A percentile compares a stretch with the other conserved stretches of the same genome.
Conservation (phyloP, 2,888 invertebrate species). For the Drepanosiphum platanoidis region DNA sequence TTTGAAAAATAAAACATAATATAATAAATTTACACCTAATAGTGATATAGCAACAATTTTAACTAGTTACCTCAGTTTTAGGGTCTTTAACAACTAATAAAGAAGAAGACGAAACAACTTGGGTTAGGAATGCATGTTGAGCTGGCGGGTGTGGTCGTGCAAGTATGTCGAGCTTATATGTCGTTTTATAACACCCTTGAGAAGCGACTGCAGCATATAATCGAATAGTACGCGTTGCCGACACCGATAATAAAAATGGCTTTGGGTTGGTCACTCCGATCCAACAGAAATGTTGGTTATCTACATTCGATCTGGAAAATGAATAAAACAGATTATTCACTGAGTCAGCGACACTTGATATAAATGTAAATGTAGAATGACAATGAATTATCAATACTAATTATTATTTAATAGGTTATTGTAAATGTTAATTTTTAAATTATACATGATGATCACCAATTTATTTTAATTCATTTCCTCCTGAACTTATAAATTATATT, state of each 20-base stretch:
- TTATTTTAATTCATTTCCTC: no score
- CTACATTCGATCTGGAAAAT: conserved; percentile 39
- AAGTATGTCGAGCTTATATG: conserved; percentile 34
- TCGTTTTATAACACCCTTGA: conserved; percentile 52
- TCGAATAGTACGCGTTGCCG: conserved; percentile 10
- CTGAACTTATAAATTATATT: no score
- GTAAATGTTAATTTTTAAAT: no score
- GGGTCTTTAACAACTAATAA: conserved; percentile 54
- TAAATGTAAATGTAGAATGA: no score
- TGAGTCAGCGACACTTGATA: no score
- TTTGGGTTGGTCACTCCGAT: conserved; percentile 40
- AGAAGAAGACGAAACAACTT: conserved; percentile 53
- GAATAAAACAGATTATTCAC: conserved; percentile 37
- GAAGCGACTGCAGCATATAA: conserved; percentile 52
- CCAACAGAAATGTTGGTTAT: conserved; percentile 58
- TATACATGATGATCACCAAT: no score
- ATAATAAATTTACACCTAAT: conserved; percentile 26
- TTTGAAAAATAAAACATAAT: conserved; percentile 31
- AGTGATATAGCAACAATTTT: conserved; percentile 47
- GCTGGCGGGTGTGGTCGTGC: conserved; percentile 34
- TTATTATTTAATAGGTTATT: no score
- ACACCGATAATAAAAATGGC: conserved; percentile 48
- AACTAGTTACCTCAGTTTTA: conserved; percentile 48
- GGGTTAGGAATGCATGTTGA: conserved; percentile 58
- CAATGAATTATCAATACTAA: no score